A percentile compares a stretch with the other conserved stretches of the same genome.
Evolutionary conservation across 2,888 invertebrate genomes (phyloP).

Genomic region (Temnothorax rugatulus): DNA sequence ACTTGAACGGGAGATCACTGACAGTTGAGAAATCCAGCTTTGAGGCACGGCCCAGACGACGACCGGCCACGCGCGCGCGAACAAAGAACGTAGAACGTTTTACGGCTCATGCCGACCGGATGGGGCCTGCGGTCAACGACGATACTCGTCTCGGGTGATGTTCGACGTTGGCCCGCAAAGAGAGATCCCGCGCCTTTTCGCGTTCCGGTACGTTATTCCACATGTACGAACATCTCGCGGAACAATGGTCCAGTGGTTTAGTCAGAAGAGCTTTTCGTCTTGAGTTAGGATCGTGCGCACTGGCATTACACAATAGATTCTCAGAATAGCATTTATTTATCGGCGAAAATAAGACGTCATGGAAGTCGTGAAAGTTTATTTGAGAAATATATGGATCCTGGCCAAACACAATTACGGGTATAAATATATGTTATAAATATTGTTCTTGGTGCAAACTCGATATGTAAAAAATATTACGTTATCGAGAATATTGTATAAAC

Average conservation of each 20-base stretch:
- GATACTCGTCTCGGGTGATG: slow-evolving; percentile 61
- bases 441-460: not conserved
- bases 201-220: slow-evolving; percentile 72
- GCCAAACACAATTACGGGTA: not conserved
- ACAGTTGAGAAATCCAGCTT: slow-evolving; percentile 35
- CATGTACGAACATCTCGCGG: slow-evolving; percentile 79
- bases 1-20: not conserved
- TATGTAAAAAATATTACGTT: not conserved
- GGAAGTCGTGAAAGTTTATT: slow-evolving; percentile 67
- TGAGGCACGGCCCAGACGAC: slow-evolving; percentile 5
- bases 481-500: not conserved
- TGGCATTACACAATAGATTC: slow-evolving; percentile 71
- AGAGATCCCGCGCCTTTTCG: slow-evolving; percentile 57
- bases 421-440: not conserved
- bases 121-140: slow-evolving; percentile 35
- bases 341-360: slow-evolving; percentile 71
- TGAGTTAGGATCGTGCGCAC: slow-evolving; percentile 64
- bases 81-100: slow-evolving; percentile 45
- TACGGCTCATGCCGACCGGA: slow-evolving; percentile 27
- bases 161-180: slow-evolving; percentile 39
- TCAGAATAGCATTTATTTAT: slow-evolving; percentile 74
- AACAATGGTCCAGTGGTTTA: slow-evolving; percentile 78
- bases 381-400: not conserved
- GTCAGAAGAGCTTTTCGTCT: slow-evolving; percentile 65
- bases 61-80: slow-evolving; percentile 47